Conservation (phyloP, 2,888 invertebrate species). For the Agonopterix arenella region DNA sequence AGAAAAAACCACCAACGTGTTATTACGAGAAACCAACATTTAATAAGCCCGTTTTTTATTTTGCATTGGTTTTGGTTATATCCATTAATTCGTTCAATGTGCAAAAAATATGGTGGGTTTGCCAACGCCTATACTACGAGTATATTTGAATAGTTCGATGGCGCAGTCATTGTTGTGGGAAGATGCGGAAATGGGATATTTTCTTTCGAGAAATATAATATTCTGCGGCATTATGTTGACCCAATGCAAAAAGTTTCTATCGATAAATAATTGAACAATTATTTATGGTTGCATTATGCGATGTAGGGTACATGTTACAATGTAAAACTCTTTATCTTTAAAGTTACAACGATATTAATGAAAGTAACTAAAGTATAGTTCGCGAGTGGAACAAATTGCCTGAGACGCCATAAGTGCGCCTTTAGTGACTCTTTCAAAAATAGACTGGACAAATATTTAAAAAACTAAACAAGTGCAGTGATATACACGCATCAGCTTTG, state of each 20-base stretch:
- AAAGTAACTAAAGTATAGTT: no score
- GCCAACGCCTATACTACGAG: conserved; percentile 51
- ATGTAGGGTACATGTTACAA: neutral
- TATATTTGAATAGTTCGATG: conserved; percentile 73
- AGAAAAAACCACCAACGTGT: conserved; percentile 72
- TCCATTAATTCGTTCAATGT: conserved; percentile 69
- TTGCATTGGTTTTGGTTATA: conserved; percentile 71
- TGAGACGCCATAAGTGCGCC: no score
- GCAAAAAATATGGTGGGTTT: conserved; percentile 61
- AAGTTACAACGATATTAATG: no score
- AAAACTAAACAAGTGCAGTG: no score
- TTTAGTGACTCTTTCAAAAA: no score
- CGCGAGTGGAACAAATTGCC: no score
- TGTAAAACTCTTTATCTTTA: no score
- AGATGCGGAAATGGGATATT: conserved; percentile 78
- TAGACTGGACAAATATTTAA: no score
- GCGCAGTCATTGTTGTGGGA: conserved; percentile 71
- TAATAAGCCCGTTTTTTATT: conserved; percentile 74
- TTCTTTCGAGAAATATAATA: conserved; percentile 76
- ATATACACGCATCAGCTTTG: no score
- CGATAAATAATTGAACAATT: conserved; percentile 42
- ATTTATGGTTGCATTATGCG: conserved; percentile 17
- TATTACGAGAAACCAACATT: conserved; percentile 76
- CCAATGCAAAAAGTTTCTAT: conserved; percentile 56
- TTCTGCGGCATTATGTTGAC: conserved; percentile 66